phyloP scores from a whole-genome alignment of 2,113 vertebrate genomes.

The Sakesphorus luctuosus region DNA sequence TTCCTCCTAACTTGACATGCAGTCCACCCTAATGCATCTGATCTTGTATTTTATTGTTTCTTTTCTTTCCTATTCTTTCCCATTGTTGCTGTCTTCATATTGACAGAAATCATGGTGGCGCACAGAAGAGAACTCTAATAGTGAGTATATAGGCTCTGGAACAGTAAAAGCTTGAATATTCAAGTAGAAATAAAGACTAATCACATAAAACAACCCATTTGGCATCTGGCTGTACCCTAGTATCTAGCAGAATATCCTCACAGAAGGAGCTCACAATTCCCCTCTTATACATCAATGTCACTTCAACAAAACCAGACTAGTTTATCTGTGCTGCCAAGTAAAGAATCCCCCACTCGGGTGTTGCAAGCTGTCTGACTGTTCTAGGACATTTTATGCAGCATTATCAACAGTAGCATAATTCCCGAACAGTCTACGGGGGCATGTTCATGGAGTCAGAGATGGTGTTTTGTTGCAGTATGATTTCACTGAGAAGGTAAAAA shows the following conservation, averaged over 20 bases:
- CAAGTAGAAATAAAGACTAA: background rate
- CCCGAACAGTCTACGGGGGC: background rate
- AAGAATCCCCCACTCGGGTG: rapidly evolving
- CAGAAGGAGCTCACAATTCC: background rate
- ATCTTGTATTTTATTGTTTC: background rate
- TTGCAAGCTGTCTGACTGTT: background rate
- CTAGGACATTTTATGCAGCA: background rate
- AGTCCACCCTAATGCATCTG: background rate
- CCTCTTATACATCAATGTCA: background rate
- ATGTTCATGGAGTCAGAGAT: background rate
- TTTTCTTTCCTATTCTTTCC: background rate
- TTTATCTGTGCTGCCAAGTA: background rate
- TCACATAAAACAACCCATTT: background rate
- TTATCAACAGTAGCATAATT: background rate
- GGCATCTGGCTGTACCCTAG: background rate
- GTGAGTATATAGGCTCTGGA: background rate
- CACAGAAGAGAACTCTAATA: background rate
- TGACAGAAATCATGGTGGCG: background rate
- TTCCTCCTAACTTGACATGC: background rate
- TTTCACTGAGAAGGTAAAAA: background rate
- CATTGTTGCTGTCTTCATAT: background rate
- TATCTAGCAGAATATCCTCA: background rate
- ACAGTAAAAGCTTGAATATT: background rate
- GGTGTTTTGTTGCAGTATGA: background rate
- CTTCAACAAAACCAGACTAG: background rate